Conservation (phyloP, 2,113 vertebrate species). For the Muntiacus muntjak region DNA sequence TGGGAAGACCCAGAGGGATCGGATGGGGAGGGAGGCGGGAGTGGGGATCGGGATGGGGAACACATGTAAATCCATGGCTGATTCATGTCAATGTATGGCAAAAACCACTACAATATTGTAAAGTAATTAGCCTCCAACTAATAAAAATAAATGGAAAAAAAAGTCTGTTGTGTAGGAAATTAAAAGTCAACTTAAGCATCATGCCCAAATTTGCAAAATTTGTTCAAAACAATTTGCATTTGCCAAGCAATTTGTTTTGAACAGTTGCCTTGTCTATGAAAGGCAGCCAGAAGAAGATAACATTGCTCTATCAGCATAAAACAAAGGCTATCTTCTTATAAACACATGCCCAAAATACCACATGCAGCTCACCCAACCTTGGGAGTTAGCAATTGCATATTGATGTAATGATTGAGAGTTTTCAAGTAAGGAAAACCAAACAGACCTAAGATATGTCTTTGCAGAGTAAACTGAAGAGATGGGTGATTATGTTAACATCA, state of each 20-base stretch:
- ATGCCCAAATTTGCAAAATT: background rate
- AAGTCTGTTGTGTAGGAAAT: background rate
- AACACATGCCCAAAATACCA: background rate
- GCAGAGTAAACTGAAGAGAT: background rate
- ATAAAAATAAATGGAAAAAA: no score
- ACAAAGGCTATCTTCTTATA: background rate
- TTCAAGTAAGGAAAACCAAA: background rate
- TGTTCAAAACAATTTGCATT: background rate
- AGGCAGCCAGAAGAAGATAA: background rate
- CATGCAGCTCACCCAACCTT: background rate
- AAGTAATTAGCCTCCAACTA: no score
- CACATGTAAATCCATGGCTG: no score
- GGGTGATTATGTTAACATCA: background rate
- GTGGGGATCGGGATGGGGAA: no score
- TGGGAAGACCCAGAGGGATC: no score
- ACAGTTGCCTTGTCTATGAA: background rate
- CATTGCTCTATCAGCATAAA: background rate
- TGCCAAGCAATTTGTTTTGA: conserved; percentile 29
- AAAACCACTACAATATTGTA: no score
- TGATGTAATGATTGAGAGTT: background rate
- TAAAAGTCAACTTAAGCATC: background rate
- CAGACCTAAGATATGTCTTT: background rate
- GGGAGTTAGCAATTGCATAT: background rate
- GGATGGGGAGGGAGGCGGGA: no score
- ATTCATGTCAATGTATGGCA: no score